Evolutionary conservation across 2,113 vertebrate genomes (phyloP).

Genomic region (Anarhynchus alexandrinus): DNA sequence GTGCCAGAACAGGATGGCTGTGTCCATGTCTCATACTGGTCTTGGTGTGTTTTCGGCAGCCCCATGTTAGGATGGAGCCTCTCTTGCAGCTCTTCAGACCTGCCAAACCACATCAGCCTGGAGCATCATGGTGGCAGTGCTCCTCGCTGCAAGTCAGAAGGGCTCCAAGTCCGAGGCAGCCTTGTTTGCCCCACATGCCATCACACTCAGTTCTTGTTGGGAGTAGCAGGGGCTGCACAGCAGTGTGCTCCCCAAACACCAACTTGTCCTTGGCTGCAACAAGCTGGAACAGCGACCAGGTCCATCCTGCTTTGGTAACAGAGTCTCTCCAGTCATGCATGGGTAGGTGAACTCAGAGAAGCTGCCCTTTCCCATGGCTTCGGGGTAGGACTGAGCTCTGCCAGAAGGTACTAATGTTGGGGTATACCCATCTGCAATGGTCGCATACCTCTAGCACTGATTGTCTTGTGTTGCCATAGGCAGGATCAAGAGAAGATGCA

Average conservation of each 20-base stretch:
- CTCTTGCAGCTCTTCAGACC: not conserved
- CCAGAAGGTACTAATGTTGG: not conserved
- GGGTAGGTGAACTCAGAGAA: not conserved
- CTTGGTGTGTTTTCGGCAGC: not conserved
- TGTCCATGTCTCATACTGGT: not conserved
- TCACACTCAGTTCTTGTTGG: not conserved
- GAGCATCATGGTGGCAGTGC: not conserved
- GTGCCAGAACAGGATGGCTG: not conserved
- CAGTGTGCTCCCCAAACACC: rapidly evolving
- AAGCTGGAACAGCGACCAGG: not conserved
- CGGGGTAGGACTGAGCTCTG: not conserved
- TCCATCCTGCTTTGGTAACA: not conserved
- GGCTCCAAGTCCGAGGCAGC: not conserved
- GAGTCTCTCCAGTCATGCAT: not conserved
- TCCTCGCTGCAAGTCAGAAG: not conserved
- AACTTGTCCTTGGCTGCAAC: not conserved
- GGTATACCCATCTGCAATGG: not conserved
- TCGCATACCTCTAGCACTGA: rapidly evolving
- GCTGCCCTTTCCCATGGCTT: not conserved
- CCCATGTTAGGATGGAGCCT: rapidly evolving
- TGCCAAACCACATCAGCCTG: not conserved
- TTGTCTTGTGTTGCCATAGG: not conserved
- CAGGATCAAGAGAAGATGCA: not conserved
- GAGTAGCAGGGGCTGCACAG: not conserved
- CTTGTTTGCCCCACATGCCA: not conserved